A percentile compares a stretch with the other conserved stretches of the same genome.
These are phyloP conservation scores for Terrapene triunguis DNA, from an alignment of 2,113 vertebrate genomes.

Conservation along the genomic window DNA sequence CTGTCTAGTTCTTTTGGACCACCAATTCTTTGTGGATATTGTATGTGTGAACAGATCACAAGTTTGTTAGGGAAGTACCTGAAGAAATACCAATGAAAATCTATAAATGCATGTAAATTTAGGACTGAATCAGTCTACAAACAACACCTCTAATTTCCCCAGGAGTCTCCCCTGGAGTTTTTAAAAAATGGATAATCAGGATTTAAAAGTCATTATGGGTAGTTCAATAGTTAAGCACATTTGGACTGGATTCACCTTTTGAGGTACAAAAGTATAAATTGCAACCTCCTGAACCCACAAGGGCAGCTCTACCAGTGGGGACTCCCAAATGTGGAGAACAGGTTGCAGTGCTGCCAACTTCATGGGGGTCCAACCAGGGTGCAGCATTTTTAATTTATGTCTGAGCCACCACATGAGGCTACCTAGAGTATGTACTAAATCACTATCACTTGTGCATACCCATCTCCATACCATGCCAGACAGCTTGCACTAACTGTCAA, in stretches of 20 bases:
- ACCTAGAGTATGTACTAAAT: not conserved
- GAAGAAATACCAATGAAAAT: constrained; percentile 3
- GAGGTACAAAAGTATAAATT: not conserved
- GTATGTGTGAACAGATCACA: constrained; percentile 87
- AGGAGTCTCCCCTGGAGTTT: not conserved
- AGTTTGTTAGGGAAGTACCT: constrained; percentile 87
- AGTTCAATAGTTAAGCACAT: too few species aligned
- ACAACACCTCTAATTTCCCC: not conserved
- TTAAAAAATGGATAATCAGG: not conserved
- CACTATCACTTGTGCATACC: not conserved
- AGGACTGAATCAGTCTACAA: not conserved
- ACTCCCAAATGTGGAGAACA: not conserved
- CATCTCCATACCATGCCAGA: not conserved
- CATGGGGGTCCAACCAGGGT: not conserved
- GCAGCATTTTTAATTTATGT: not conserved
- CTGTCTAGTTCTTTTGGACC: constrained; percentile 87
- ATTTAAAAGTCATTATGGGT: not conserved
- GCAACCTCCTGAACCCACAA: not conserved
- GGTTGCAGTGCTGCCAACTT: not conserved
- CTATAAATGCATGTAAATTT: not conserved
- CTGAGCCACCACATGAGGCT: not conserved
- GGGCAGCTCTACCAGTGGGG: not conserved
- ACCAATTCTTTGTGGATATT: constrained; percentile 87
- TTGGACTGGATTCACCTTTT: not conserved
- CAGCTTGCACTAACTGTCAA: not conserved